Evolutionary conservation across 2,888 invertebrate species (phyloP).

Genomic region (Lagria hirta): DNA sequence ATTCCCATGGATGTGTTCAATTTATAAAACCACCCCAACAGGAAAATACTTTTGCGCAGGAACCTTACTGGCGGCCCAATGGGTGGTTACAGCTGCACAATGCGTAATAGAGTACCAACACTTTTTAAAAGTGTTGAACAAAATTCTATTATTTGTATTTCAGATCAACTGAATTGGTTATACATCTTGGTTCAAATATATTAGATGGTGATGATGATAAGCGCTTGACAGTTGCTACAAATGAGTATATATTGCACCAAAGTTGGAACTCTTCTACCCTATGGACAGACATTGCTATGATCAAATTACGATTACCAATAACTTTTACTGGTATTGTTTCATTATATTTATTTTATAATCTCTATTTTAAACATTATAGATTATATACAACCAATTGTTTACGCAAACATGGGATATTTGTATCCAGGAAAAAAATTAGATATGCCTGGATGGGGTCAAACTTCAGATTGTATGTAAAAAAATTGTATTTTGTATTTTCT

Average conservation of each 20-base stretch:
- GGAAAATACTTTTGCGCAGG: conserved; percentile 15
- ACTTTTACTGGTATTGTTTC: conserved; percentile 2
- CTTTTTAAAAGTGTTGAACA: not conserved
- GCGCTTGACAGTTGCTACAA: not conserved
- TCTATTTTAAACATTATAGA: too few relatives aligned
- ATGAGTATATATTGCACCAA: too few relatives aligned
- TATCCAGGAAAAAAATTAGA: conserved; percentile 4
- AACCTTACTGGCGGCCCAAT: conserved; percentile 6
- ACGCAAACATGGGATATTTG: not conserved
- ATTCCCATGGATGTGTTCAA: conserved; percentile 18
- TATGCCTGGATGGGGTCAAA: conserved; percentile 14
- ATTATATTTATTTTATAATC: conserved; percentile 2
- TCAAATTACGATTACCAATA: conserved; percentile 4
- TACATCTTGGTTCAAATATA: conserved; percentile 14
- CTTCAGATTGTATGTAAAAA: not conserved
- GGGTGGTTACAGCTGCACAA: conserved; percentile 20
- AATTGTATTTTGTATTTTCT: not conserved
- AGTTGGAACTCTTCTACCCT: too few relatives aligned
- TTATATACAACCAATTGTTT: conserved; percentile 5
- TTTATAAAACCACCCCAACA: conserved; percentile 6
- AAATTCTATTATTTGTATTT: too few relatives aligned
- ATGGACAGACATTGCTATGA: conserved; percentile 4
- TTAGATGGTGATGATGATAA: conserved; percentile 5
- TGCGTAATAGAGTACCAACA: conserved; percentile 9
- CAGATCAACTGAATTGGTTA: conserved; percentile 5